Percentiles rank a stretch among this genome's conserved stretches.
These are phyloP conservation scores for Parotia lawesii DNA, from an alignment of 2,113 vertebrate genomes.

Conservation along the genomic window DNA sequence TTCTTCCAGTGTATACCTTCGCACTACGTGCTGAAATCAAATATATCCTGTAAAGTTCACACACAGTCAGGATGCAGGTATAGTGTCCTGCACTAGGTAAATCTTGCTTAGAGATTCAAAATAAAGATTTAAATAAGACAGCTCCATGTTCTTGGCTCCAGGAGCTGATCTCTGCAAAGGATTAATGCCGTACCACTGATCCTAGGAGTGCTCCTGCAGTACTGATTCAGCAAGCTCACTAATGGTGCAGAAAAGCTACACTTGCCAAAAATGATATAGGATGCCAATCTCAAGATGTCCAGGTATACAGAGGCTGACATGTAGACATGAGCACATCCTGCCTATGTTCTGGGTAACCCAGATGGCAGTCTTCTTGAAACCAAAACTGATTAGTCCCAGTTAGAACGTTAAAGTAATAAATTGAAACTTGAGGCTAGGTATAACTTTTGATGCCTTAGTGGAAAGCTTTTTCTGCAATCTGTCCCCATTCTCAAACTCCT, in stretches of 20 bases:
- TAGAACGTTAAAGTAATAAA: neutral
- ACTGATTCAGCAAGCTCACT: neutral
- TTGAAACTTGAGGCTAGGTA: neutral
- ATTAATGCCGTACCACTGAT: neutral
- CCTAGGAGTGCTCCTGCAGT: neutral
- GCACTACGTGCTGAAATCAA: neutral
- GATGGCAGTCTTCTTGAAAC: neutral
- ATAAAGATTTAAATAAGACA: neutral
- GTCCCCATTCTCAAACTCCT: neutral
- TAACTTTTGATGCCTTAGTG: neutral
- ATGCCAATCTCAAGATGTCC: neutral
- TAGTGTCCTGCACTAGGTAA: neutral
- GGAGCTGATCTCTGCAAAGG: neutral
- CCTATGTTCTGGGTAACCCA: neutral
- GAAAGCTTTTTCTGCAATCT: neutral
- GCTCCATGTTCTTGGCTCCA: neutral
- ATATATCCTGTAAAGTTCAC: neutral
- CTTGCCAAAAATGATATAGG: neutral
- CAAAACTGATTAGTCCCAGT: accelerated
- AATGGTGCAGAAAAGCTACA: neutral
- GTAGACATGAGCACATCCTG: neutral
- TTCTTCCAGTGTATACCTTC: neutral
- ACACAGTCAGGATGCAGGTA: neutral
- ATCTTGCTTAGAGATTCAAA: neutral
- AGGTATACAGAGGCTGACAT: neutral